Base-by-base conservation (phyloP, 2,888 invertebrate species). In the Cyrtodaria siliqua region DNA sequence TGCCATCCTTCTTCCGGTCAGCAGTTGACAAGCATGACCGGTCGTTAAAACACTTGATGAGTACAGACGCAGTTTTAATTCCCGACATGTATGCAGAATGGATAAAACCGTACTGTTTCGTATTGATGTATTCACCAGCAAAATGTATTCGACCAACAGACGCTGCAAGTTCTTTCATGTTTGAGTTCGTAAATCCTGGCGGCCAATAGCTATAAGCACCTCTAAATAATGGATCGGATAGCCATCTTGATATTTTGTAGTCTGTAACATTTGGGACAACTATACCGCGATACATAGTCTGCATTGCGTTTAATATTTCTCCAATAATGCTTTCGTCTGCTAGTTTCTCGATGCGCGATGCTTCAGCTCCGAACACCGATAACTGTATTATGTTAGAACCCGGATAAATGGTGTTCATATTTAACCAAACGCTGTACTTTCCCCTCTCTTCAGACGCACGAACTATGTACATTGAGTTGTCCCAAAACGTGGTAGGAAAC, bases 151-250 rank as follows among this genome's bases (percentile, higher is more conserved):
- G 47, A 1, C 73, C 80, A 23, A 75, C 66, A 0, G 70, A 70
- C 24, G 75, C 69, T 18, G 42, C 53, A 8, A 81, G 60, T 1
- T 60, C 60, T 2, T 50, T 52, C 50, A 71, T 57, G 24, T 57
- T 33, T 6, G 61, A 47, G 3, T 26, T 1, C 12, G 61, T 68
- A 49, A 67, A 77, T 1, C 64, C 64, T 1, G 73, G 18, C 2
- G 78, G 69, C 73, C 78, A 79, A 59, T 70, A 74, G 24, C 61
- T 62, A 20, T 53, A 79, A 4, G 78, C 64, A 18, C 78, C 78
- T 20, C 40, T 38, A 27, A 60, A 70, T 1, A 79, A 44, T 0
- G 78, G 78, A 61, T 74, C 62, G 0, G 61, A 44, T 20, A 44
- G 44, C 70, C 66, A 79, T 16, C 73, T 26, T 14, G 78, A 68